Base-by-base conservation (phyloP, 23 tunicate species). In the Ascidia mentula region DNA sequence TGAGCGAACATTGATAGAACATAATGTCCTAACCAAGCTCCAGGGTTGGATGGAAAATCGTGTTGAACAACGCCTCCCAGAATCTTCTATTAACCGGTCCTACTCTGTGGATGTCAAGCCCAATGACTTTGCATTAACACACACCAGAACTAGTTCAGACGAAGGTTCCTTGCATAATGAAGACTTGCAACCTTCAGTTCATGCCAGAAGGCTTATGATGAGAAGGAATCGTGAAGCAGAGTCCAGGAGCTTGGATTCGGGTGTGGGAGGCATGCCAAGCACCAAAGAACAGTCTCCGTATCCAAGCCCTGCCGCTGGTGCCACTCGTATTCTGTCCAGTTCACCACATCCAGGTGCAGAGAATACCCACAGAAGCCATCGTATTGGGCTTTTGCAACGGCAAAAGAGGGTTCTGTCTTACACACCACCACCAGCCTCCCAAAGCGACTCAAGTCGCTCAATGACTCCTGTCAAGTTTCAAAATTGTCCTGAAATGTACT, bases 221-320 rank as follows among this genome's bases (percentile, higher is more conserved):
- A 6, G 38, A 26, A 34, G 32, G 38, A 77, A 26, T 4, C 24
- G 39, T 1, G 83, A 79, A 37, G 37, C 22, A 45, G 83, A 79
- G 31, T 73, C 28, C 7, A 79, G 83, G 33, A 79, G 83, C 75
- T n/a, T 79, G 24, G 83, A 79, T 34, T 79, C 83, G 34, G 83
- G 83, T 38, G 83, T 79, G 3, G 83, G 74, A 65, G 83, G 74
- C 22, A 61, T 70, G 22, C 18, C 65, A 53, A 20, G 24, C 65
- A 53, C 22, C 13, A 53, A 9, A 9, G 65, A 53, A 53, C 65
- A 9, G 24, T 9, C 65, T 20, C 24, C 24, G 24, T 53, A 53
- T 9, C 65, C 65, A 53, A 53, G 65, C 65, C 65, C 65, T 5
- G 65, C 13, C 15, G 12, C 53, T 6, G 65, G 65, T 53, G 24